Evolutionary conservation across 2,888 invertebrate species (phyloP), one percentile per base, ranked within the genome.

Genomic region (Campopleginae sp.): DNA sequence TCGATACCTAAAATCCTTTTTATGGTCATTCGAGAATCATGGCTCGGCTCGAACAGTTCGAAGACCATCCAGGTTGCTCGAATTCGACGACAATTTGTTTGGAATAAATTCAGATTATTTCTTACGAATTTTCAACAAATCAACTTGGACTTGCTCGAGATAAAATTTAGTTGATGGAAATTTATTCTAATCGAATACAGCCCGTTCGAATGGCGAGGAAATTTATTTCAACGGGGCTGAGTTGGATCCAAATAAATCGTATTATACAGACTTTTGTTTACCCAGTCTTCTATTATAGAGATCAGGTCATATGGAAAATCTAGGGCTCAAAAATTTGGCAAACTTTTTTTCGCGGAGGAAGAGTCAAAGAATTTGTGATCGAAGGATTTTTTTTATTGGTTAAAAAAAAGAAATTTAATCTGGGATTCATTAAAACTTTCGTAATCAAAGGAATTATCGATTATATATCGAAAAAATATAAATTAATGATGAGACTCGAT

Each of bases 311-410:
- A 48, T 48, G 1, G n/a, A 48, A 48, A 48, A 48, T 48, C 19
- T 8, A 51, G 10, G 10, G 10, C 10, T 54, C 23, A 12, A 54
- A 54, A 8, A 23, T 23, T 10, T 23, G n/a, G 19, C 23, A 8
- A 54, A 12, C 12, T 54, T 23, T 31, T 31, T 31, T 31, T 31
- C 31, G 31, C 31, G 31, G 31, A 2, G 2, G 31, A 31, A 31
- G 44, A 44, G 66, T 44, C 14, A 44, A 44, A 44, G 44, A 44
- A 1, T 44, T n/a, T 14, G 14, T 68, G 44, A 7, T 19, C 44
- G n/a, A 23, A 44, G 44, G 44, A 44, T 23, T 68, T 68, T 44
- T 68, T 1, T 68, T 23, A 44, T 46, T 68, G 17, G 6, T 68
- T 12, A 10, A 44, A 42, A 44, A 42, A 66, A 23, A 44, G 42